Percentiles rank a stretch among this genome's conserved stretches.
Conservation (phyloP, 2,888 invertebrate genomes). For the Hemithea aestivaria region DNA sequence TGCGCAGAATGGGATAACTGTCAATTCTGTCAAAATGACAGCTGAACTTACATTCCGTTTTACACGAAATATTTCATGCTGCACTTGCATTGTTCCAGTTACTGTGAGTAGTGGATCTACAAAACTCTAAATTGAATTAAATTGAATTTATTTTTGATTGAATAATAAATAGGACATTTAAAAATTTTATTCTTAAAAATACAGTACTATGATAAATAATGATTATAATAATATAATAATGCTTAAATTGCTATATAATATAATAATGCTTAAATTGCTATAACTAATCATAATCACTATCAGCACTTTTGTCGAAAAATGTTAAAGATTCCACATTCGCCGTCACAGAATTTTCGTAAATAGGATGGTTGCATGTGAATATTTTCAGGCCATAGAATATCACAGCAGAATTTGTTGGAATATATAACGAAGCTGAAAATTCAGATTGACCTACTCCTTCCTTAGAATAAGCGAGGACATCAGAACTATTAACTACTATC, state of each 20-base stretch:
- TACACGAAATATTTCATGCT: background rate
- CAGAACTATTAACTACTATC: conserved; percentile 55
- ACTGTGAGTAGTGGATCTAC: no score
- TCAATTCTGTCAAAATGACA: conserved; percentile 23
- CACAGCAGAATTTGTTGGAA: conserved; percentile 45
- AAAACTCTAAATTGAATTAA: no score
- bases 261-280: no score
- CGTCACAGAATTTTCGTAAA: background rate
- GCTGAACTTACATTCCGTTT: conserved; percentile 4
- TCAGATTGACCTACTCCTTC: conserved; percentile 44
- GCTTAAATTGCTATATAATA: no score
- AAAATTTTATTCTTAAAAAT: no score
- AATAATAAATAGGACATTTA: no score
- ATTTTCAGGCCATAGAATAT: conserved; percentile 49
- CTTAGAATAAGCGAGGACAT: conserved; percentile 44
- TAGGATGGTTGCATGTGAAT: conserved; percentile 39
- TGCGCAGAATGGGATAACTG: conserved; percentile 28
- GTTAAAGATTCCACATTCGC: background rate
- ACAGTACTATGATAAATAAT: no score
- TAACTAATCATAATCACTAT: no score
- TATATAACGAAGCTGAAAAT: conserved; percentile 49
- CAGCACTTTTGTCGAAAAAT: conserved; percentile 3
- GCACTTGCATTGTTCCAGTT: no score
- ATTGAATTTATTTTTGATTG: no score
- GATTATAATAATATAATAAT: no score